phyloP scores from a whole-genome alignment of 2,888 invertebrate genomes.

The Amiota communis region DNA sequence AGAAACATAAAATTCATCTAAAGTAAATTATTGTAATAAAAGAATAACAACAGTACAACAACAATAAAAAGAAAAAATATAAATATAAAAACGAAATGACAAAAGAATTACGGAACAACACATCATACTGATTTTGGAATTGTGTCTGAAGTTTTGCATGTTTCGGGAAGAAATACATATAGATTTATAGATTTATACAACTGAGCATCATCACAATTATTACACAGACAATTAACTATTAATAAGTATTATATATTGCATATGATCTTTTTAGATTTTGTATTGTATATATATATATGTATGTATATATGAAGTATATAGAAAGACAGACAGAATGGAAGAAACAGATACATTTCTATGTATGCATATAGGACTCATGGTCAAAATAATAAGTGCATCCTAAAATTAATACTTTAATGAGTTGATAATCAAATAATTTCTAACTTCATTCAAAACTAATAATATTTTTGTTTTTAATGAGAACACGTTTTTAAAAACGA shows the following conservation, averaged over 20 bases:
- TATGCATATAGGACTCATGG: too few species aligned
- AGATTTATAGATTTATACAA: conserved; percentile 26
- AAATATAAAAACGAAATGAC: conserved; percentile 24
- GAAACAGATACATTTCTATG: too few species aligned
- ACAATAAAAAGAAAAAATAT: conserved; percentile 24
- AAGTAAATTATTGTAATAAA: not conserved
- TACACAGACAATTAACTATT: conserved; percentile 44
- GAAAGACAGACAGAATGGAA: not conserved
- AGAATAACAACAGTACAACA: not conserved
- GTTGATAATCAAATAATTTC: too few species aligned
- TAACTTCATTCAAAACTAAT: too few species aligned
- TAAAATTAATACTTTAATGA: too few species aligned
- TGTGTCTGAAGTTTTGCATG: conserved; percentile 8
- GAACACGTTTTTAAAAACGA: too few species aligned
- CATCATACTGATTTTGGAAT: conserved; percentile 21
- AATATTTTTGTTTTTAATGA: too few species aligned
- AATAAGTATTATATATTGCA: conserved; percentile 3
- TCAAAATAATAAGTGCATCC: too few species aligned
- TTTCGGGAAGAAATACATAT: conserved; percentile 11
- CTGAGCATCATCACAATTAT: conserved; percentile 45
- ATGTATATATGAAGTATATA: too few species aligned
- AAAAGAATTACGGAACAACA: conserved; percentile 19
- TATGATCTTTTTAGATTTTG: not conserved
- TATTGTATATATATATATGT: not conserved
- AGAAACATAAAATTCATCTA: conserved; percentile 19